Evolutionary conservation across 2,888 invertebrate species (phyloP).

Genomic region (Diarsia mendica): DNA sequence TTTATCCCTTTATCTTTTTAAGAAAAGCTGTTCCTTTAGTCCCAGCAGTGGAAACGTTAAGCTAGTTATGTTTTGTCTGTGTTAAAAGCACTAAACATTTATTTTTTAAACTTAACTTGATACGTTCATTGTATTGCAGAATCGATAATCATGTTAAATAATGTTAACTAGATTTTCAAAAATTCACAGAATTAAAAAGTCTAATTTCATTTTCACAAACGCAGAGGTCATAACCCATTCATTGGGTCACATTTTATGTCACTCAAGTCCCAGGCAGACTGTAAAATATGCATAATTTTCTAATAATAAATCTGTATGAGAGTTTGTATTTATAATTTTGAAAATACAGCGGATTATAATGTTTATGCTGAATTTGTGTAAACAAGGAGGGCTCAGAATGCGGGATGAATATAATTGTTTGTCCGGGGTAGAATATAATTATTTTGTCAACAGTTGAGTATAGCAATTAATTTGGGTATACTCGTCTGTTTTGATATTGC

Average conservation of each 20-base stretch:
- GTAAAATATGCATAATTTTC: slow-evolving; percentile 64
- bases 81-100: background rate
- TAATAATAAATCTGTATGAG: slow-evolving; percentile 60
- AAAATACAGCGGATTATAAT: slow-evolving; percentile 52
- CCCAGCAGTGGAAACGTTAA: background rate
- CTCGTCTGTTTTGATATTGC: slow-evolving; percentile 33
- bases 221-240: slow-evolving; percentile 38
- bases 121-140: background rate
- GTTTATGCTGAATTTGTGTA: slow-evolving; percentile 50
- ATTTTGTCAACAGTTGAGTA: slow-evolving; percentile 54
- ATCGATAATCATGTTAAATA: slow-evolving; percentile 12
- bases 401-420: slow-evolving; percentile 38
- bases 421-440: slow-evolving; percentile 42
- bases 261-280: slow-evolving; percentile 48
- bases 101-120: background rate
- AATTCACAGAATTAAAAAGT: slow-evolving; percentile 40
- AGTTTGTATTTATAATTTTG: slow-evolving; percentile 60
- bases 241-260: slow-evolving; percentile 57
- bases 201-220: slow-evolving; percentile 13
- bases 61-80: background rate
- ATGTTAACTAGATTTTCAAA: slow-evolving; percentile 1
- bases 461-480: slow-evolving; percentile 47
- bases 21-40: background rate
- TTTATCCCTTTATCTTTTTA: background rate
- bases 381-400: slow-evolving; percentile 43